Evolutionary conservation across 92 coral and sea anemone genomes (phyloP).

Genomic region (Paragorgia papillata): DNA sequence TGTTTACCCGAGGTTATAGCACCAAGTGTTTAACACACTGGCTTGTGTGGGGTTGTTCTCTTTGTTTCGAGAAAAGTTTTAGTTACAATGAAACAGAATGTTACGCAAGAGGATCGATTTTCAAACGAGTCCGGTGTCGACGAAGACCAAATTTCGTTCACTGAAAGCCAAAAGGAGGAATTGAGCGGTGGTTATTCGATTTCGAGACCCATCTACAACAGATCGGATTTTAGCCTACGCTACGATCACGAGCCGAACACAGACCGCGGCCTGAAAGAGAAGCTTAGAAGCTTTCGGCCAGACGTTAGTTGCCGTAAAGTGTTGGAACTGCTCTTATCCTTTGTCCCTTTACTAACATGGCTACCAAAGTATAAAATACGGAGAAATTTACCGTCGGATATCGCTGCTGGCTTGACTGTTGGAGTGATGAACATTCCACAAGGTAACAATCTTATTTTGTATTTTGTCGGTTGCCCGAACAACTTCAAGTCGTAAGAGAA

Average conservation of each 20-base stretch:
- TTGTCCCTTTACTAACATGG: conserved; percentile 82
- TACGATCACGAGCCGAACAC: conserved; percentile 24
- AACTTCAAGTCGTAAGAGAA: too few relatives aligned
- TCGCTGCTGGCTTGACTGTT: conserved; percentile 82
- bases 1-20: too few relatives aligned
- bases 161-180: conserved; percentile 34
- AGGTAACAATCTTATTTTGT: too few relatives aligned
- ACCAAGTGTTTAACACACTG: too few relatives aligned
- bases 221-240: conserved; percentile 5
- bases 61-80: too few relatives aligned
- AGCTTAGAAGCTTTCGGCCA: conserved; percentile 8
- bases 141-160: conserved; percentile 27
- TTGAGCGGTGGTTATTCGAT: background rate
- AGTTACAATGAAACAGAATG: background rate
- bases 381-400: conserved; percentile 61
- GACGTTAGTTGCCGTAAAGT: conserved; percentile 1
- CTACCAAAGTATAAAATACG: conserved; percentile 74
- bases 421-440: conserved; percentile 94
- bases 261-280: conserved; percentile 6
- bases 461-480: too few relatives aligned
- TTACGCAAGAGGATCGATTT: background rate
- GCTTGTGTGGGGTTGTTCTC: too few relatives aligned
- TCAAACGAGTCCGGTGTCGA: conserved; percentile 34
- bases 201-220: conserved; percentile 39
- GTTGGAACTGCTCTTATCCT: background rate